Base-by-base conservation (phyloP, 2,888 invertebrate genomes). In the Celastrina argiolus region DNA sequence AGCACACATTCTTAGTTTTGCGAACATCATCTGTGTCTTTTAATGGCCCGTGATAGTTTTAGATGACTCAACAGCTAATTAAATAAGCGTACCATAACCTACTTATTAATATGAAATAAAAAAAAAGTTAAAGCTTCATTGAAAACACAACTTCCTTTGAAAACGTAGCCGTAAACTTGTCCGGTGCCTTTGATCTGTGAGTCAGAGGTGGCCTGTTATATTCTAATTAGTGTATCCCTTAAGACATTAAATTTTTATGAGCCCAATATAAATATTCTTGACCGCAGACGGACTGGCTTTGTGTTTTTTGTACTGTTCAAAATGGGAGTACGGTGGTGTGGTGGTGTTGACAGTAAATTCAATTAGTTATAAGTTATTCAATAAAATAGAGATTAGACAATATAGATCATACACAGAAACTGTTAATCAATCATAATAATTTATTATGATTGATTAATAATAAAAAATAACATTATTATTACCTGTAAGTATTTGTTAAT, bases 181-280 rank as follows among this genome's bases (percentile, higher is more conserved):
- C 61, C 36, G 61, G 59, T 18, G 34, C 34, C 61, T 61, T 61
- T 61, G 39, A 61, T 61, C 39, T 61, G 39, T 59, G 59, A 59
- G 59, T 59, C 18, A 26, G 36, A 51, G 51, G 51, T 51, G 51
- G 22, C 14, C 22, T 51, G 51, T 22, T 22, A 51, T 26, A 22
- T 51, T 51, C 26, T 51, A 51, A 51, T 51, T 51, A 51, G 12
- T 51, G 51, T 22, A 12, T 51, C 26, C 51, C 51, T 22, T 22
- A 26, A 51, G 14, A 51, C 22, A 14, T 51, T 6, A 51, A 8
- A 8, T 51, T 51, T 51, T 51, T 51, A 51, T 22, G 51, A 51
- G 51, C 22, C 51, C 22, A 51, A 51, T 51, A 45, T 51, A 22
- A 51, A 26, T 51, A 26, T 22, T 2, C 22, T 22, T 51, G 22